Evolutionary conservation across 2,888 invertebrate species (phyloP).

Genomic region (Noctua pronuba): DNA sequence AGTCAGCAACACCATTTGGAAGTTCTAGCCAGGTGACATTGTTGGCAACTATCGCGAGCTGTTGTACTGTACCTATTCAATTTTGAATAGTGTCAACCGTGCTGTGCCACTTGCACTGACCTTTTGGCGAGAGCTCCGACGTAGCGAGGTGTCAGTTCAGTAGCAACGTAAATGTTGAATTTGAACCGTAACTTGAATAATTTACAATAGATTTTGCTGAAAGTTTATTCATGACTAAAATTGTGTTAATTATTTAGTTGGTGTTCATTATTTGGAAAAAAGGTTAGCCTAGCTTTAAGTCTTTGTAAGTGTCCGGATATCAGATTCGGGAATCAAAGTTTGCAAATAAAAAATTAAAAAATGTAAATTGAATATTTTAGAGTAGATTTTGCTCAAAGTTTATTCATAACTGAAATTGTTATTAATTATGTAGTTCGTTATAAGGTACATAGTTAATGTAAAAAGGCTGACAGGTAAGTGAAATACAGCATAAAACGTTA

Average conservation of each 20-base stretch:
- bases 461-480: neutral
- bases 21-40: neutral
- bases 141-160: neutral
- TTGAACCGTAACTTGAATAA: neutral
- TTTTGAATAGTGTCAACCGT: constrained; percentile 12
- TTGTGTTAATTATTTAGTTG: neutral
- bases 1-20: neutral
- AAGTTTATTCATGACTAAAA: neutral
- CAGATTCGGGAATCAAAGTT: neutral
- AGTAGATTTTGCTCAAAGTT: neutral
- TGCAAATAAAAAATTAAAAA: neutral
- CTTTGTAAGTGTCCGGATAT: neutral
- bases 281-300: neutral
- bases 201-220: neutral
- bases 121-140: neutral
- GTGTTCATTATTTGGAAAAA: neutral
- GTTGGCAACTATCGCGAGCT: constrained; percentile 3
- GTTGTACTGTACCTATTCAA: constrained; percentile 18
- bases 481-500: neutral
- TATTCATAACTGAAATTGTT: neutral
- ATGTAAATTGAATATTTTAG: neutral
- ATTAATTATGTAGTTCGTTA: neutral
- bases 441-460: neutral
- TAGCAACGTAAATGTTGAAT: constrained; percentile 14
- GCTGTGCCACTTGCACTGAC: neutral